Evolutionary conservation across 1,140 invertebrate genomes (phyloP).

Genomic region (Anoplophora glabripennis): DNA sequence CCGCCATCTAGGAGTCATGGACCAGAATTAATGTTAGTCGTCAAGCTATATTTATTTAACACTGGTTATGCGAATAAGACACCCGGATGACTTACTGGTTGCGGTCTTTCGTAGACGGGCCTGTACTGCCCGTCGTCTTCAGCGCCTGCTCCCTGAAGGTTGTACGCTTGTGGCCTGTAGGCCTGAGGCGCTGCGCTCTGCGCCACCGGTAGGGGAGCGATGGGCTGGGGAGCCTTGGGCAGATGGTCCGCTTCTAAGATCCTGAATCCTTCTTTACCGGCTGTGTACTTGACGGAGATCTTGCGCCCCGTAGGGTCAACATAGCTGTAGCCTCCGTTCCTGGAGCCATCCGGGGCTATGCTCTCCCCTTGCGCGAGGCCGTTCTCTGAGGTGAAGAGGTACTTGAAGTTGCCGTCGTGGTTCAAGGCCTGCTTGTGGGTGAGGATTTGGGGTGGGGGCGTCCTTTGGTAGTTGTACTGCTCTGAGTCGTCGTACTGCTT

Average conservation of each 20-base stretch:
- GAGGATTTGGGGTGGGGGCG: conserved; percentile 42
- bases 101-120: conserved; percentile 30
- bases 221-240: conserved; percentile 42
- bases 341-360: conserved; percentile 61
- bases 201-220: conserved; percentile 33
- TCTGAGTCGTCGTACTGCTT: conserved; percentile 5
- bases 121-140: conserved; percentile 39
- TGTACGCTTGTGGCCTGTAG: background rate
- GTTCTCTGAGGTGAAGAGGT: conserved; percentile 64
- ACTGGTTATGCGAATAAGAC: background rate
- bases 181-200: conserved; percentile 8
- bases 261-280: conserved; percentile 64
- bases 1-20: background rate
- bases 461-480: conserved; percentile 29
- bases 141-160: conserved; percentile 4
- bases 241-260: conserved; percentile 53
- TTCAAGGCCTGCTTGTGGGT: conserved; percentile 46
- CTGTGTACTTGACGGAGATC: conserved; percentile 62
- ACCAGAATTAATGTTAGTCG: background rate
- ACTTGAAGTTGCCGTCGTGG: conserved; percentile 60
- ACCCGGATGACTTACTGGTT: conserved; percentile 7
- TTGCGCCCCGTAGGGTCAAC: conserved; percentile 52
- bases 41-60: background rate
- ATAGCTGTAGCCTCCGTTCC: conserved; percentile 58
- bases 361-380: conserved; percentile 62